A percentile compares a stretch with the other conserved stretches of the same genome.
These are phyloP conservation scores for Oriolus oriolus DNA, from an alignment of 2,113 vertebrate species.

Conservation along the genomic window DNA sequence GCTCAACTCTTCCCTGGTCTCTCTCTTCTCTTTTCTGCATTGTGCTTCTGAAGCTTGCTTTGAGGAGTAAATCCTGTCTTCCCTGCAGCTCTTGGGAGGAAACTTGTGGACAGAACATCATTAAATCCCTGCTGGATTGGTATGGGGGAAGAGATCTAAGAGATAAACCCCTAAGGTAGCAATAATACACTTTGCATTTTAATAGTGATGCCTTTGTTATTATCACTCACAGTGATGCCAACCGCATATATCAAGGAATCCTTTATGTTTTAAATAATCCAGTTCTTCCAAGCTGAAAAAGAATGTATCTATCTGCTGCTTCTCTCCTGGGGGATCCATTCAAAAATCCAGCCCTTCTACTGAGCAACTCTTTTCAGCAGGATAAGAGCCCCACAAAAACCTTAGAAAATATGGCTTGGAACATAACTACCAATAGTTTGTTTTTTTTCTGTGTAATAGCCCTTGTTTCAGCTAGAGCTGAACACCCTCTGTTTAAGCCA, in stretches of 20 bases:
- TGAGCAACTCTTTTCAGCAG: not conserved
- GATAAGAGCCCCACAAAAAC: not conserved
- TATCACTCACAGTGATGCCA: not conserved
- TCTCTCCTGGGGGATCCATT: not conserved
- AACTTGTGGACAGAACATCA: constrained; percentile 9
- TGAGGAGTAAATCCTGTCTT: constrained; percentile 3
- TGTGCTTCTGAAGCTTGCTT: constrained; percentile 19
- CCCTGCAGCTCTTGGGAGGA: not conserved
- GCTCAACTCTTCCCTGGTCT: not conserved
- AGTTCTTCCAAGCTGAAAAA: not conserved
- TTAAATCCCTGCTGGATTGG: constrained; percentile 26
- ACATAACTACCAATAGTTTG: not conserved
- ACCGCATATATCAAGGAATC: not conserved
- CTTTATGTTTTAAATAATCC: constrained; percentile 52
- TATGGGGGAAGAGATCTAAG: constrained; percentile 1
- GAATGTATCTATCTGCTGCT: not conserved
- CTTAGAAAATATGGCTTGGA: not conserved
- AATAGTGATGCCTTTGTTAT: not conserved
- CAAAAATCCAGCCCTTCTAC: not conserved
- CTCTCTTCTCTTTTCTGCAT: not conserved
- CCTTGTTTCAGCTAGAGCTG: not conserved
- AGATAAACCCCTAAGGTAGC: not conserved
- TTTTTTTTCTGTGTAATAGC: not conserved
- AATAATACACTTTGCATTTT: constrained; percentile 38
- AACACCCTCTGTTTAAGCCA: not conserved